Evolutionary conservation across 2,797 vertebrate genomes (phyloP), one percentile per base, ranked within the genome.

Genomic region (Gadopsis marmoratus): DNA sequence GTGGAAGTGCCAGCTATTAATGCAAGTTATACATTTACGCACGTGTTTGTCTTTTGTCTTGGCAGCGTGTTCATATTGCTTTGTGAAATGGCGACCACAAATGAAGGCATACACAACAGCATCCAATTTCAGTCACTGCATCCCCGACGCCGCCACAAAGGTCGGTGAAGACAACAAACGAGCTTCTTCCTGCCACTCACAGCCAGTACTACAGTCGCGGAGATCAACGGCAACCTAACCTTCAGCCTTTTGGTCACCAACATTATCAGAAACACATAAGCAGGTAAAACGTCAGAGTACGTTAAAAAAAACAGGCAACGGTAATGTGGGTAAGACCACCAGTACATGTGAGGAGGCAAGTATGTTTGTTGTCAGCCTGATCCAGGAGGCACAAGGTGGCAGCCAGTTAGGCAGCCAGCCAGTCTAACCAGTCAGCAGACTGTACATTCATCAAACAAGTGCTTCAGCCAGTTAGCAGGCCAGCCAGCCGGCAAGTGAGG

Each of bases 381-480:
- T 26, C 26, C 58, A 76, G 66, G 26, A 73, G 0, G 29, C n/a
- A 45, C 14, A 62, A 50, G 29, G 62, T 69, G 35, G 71, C 23
- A 64, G 29, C 62, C 63, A 65, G 41, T 43, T 19, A 14, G 16
- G 8, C 41, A 26, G 48, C 16, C 31, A 3, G n/a, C 16, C 53
- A 47, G 26, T 63, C 70, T 43, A 71, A 61, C 48, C 23, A 56
- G 51, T 50, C 47, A 68, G 41, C 39, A 31, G 66, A 13, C 16
- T 21, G 60, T 4, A 39, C 35, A 69, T 65, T 70, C n/a, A 73
- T 70, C 33, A 68, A 61, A 61, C 45, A 37, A 73, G n/a, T 35
- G 69, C 31, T 72, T 8, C 47, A 72, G 64, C 19, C 61, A 54
- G 62, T 71, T 21, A 76, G 70, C 55, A 74, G 26, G 45, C 33